Conservation (phyloP, 2,888 invertebrate genomes). For the Rhagonycha fulva region DNA sequence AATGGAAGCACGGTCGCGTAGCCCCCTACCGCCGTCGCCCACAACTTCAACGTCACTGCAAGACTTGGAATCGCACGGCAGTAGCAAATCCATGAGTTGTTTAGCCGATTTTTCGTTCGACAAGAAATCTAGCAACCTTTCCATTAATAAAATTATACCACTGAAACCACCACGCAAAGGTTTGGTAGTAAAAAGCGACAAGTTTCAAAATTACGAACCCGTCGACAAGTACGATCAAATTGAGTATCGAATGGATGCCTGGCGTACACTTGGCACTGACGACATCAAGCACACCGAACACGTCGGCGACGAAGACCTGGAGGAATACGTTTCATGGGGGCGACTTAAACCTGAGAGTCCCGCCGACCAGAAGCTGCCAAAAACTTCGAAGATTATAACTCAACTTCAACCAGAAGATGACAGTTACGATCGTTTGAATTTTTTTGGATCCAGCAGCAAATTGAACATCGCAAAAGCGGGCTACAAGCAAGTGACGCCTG, state of each 20-base stretch:
- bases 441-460: slow-evolving; percentile 78
- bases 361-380: slow-evolving; percentile 45
- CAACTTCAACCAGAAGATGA: slow-evolving; percentile 51
- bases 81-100: slow-evolving; percentile 42
- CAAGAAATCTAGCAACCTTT: slow-evolving; percentile 21
- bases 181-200: slow-evolving; percentile 33
- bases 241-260: slow-evolving; percentile 77
- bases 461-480: slow-evolving; percentile 64
- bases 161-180: slow-evolving; percentile 39
- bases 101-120: slow-evolving; percentile 23
- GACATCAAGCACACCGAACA: slow-evolving; percentile 74
- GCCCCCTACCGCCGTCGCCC: slow-evolving; percentile 69
- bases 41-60: slow-evolving; percentile 55
- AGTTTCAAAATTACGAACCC: slow-evolving; percentile 56
- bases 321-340: slow-evolving; percentile 55
- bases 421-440: slow-evolving; percentile 80
- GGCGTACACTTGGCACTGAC: slow-evolving; percentile 79
- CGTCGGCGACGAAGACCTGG: slow-evolving; percentile 50
- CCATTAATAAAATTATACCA: slow-evolving; percentile 45
- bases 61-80: slow-evolving; percentile 53
- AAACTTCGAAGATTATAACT: slow-evolving; percentile 62
- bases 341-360: slow-evolving; percentile 48
- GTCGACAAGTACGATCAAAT: slow-evolving; percentile 75
- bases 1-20: slow-evolving; percentile 81
- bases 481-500: slow-evolving; percentile 74